These are phyloP conservation scores for Gymnocheta viridis DNA, from an alignment of 2,888 invertebrate genomes.

Conservation along the genomic window DNA sequence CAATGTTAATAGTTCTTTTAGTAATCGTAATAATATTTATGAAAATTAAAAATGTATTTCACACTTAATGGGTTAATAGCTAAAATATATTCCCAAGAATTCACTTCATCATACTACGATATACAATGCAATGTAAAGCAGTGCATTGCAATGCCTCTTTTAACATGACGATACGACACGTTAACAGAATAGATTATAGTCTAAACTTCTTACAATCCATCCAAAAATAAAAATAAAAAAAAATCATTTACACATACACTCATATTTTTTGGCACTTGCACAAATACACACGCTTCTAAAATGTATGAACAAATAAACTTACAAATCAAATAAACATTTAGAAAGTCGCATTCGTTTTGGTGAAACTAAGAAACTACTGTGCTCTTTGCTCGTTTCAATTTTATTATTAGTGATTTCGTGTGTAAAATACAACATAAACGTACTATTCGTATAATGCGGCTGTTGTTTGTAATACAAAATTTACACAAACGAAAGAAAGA, in stretches of 20 bases:
- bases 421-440: slow-evolving; percentile 68
- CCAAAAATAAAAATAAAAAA: too few relatives aligned
- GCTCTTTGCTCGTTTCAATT: slow-evolving; percentile 73
- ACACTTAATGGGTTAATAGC: slow-evolving; percentile 34
- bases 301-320: not conserved
- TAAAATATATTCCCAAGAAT: not conserved
- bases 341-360: slow-evolving; percentile 2
- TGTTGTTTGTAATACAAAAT: slow-evolving; percentile 38
- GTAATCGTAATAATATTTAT: too few relatives aligned
- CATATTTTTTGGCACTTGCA: not conserved
- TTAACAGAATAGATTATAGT: slow-evolving; percentile 64
- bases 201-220: slow-evolving; percentile 49
- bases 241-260: not conserved
- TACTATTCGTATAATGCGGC: slow-evolving; percentile 53
- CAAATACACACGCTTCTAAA: slow-evolving; percentile 4
- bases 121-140: slow-evolving; percentile 44
- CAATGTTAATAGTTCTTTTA: too few relatives aligned
- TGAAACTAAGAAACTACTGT: slow-evolving; percentile 38
- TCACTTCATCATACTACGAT: slow-evolving; percentile 17
- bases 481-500: not conserved
- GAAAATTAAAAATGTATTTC: not conserved
- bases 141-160: slow-evolving; percentile 51
- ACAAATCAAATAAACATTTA: slow-evolving; percentile 39
- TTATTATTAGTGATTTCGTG: slow-evolving; percentile 77
- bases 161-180: slow-evolving; percentile 57